Evolutionary conservation across 2,113 vertebrate species (phyloP), one percentile per base, ranked within the genome.

Genomic region (Caranx melampygus): DNA sequence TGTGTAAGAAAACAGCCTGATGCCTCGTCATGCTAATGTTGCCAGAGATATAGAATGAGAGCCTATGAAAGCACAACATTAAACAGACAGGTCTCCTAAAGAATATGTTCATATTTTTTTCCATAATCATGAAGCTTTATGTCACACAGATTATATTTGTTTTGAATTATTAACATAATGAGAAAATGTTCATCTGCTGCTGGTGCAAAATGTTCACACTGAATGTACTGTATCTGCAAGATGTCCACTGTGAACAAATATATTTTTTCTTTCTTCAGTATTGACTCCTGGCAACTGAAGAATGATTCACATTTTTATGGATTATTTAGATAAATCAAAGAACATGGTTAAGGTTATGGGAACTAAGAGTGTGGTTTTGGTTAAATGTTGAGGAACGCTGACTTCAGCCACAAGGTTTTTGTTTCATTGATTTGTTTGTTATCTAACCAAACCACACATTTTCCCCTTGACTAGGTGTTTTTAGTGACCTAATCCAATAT

Each of bases 371-470:
- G 59, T 18, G 6, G 60, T 4, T 44, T 52, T 44, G 34, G 34
- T 72, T 59, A 33, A 57, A 49, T 13, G 21, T 5, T 57, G 3
- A 9, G 33, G 58, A 52, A 65, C 5, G 20, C 4, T 62, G 55
- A 71, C 75, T 61, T 37, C 55, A 57, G 71, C 16, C 55, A 55
- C 49, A 44, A 52, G 5, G 35, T 14, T 4, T 18, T 3, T 26
- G 21, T 26, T 9, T 26, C 2, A 6, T 16, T 37, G 45, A 42
- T 4, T 21, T 63, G n/a, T 33, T 55, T 2, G 6, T 62, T 51
- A 77, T 73, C 77, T 54, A 59, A 40, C 51, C 58, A 31, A 49
- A 65, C 31, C 6, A 52, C 40, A 40, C n/a, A 51, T 51, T 51
- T 18, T 14, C 11, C 7, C 49, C 42, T 57, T 13, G 57, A 45